Evolutionary conservation across 2,888 invertebrate genomes (phyloP).

Genomic region (Drosophila flavopinicola): DNA sequence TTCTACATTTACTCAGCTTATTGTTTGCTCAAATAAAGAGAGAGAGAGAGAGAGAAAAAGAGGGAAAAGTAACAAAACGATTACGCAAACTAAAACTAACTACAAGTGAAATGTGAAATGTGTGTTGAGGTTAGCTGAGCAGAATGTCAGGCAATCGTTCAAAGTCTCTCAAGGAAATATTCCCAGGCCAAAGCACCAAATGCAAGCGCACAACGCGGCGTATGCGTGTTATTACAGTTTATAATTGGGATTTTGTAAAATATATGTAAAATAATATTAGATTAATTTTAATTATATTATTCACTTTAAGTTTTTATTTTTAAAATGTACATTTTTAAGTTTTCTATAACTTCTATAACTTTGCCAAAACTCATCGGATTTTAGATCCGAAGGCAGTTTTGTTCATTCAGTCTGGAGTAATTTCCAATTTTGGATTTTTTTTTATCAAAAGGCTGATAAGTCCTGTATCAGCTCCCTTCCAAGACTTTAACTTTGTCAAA

Average conservation of each 20-base stretch:
- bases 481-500: no score
- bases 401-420: no score
- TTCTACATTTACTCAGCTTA: slow-evolving; percentile 29
- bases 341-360: no score
- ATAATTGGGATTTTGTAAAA: neutral
- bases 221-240: slow-evolving; percentile 41
- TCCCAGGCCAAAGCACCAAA: no score
- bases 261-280: neutral
- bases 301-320: no score
- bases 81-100: slow-evolving; percentile 46
- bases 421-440: no score
- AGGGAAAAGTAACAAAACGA: slow-evolving; percentile 15
- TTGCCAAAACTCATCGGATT: no score
- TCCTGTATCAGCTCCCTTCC: no score
- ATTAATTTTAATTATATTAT: no score
- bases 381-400: no score
- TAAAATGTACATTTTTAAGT: no score
- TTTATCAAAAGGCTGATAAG: no score
- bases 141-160: slow-evolving; percentile 70
- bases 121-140: slow-evolving; percentile 51
- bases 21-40: slow-evolving; percentile 20
- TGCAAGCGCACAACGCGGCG: slow-evolving; percentile 33
- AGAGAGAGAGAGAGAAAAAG: neutral
- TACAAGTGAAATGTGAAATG: slow-evolving; percentile 37
- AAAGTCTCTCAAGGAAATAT: slow-evolving; percentile 29